Evolutionary conservation across 1,140 invertebrate genomes (phyloP), one percentile per base, ranked within the genome.

Genomic region (Drosophila arawakana): DNA sequence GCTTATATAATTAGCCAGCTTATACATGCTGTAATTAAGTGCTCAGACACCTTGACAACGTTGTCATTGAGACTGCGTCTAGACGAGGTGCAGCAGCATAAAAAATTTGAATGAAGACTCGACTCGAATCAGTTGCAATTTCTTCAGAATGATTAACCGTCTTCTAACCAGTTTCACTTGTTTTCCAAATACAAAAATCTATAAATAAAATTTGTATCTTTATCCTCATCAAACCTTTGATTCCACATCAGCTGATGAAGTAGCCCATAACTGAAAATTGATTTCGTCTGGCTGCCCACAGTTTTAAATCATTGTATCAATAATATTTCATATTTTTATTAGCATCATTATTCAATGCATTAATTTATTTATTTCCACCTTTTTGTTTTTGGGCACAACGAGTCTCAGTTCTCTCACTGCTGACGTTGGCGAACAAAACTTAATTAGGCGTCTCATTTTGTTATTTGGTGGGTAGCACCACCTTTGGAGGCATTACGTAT

Each of bases 1-100:
- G 39, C 9, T 49, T 49, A 46, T 55, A 73, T 58, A 75, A 84
- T 81, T 85, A 85, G 73, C 65, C 62, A 68, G 52, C 44, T 46
- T 77, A 46, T 44, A 21, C 37, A 59, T 30, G 60, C 69, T 43
- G 62, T 71, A 71, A 75, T 76, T 54, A 47, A 41, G 49, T 73
- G 63, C 62, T 67, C 25, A 30, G 57, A 50, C 55, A 52, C 66
- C 43, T 73, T 68, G 71, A 61, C 71, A 73, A 54, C 61, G 43
- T 18, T 62, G 72, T 37, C 66, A 74, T 69, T 70, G 72, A 55
- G 18, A 34, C 44, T 7, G 35, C 6, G 34, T 67, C 63, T 66
- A 25, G 71, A 73, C 71, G 47, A 15, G 72, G 72, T 58, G 72
- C 72, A 74, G 66, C 58, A 63, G 25, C 25, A 43, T 52, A 7